phyloP scores from a whole-genome alignment of 2,888 invertebrate species.

The Microctonus hyperodae region DNA sequence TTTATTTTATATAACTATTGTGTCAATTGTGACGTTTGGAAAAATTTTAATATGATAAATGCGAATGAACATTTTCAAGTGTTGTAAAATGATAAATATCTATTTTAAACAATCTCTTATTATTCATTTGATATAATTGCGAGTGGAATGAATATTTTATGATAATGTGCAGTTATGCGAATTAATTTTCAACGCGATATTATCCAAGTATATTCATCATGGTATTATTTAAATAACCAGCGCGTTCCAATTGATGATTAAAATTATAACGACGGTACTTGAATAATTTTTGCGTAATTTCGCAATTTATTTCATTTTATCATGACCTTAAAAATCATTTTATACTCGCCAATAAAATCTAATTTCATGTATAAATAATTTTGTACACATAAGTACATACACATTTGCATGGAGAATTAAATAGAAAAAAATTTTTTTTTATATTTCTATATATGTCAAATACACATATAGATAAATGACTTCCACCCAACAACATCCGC shows the following conservation, averaged over 20 bases:
- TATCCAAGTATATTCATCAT: not conserved
- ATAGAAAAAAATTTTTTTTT: not conserved
- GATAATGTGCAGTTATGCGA: not conserved
- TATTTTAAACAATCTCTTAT: not conserved
- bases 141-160: not conserved
- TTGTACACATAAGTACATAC: not conserved
- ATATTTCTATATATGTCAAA: not conserved
- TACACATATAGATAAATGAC: not conserved
- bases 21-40: not conserved
- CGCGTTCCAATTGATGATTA: slow-evolving; percentile 7
- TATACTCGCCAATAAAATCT: not conserved
- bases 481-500: slow-evolving; percentile 6
- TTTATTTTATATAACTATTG: too few species aligned
- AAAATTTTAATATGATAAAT: not conserved
- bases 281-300: not conserved
- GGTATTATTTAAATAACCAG: slow-evolving; percentile 4
- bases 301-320: slow-evolving; percentile 5
- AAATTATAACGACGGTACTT: not conserved
- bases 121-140: not conserved
- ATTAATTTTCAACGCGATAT: not conserved
- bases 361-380: not conserved
- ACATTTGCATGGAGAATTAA: not conserved
- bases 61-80: not conserved
- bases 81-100: slow-evolving; percentile 7
- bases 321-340: slow-evolving; percentile 7